A percentile compares a stretch with the other conserved stretches of the same genome.
Conservation (phyloP, 2,797 vertebrate genomes). For the Heterohyrax brucei region DNA sequence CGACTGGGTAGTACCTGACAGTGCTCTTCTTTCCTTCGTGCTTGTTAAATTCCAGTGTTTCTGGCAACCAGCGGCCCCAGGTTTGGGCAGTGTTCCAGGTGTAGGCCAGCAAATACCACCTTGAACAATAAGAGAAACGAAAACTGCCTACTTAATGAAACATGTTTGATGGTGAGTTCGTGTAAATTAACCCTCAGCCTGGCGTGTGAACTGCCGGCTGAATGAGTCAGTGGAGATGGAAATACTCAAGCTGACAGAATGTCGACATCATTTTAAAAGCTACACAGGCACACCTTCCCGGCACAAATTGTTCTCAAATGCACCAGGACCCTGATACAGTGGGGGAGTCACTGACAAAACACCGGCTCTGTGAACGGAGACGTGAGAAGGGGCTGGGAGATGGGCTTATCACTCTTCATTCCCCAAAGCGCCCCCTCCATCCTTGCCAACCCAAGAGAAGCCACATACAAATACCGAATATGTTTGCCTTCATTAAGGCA, state of each 20-base stretch:
- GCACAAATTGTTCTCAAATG: neutral
- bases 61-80: neutral
- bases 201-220: neutral
- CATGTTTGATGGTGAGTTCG: neutral
- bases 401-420: neutral
- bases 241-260: neutral
- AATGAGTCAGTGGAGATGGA: conserved; percentile 21
- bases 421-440: neutral
- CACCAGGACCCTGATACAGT: accelerated
- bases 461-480: conserved; percentile 63
- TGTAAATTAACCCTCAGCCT: neutral
- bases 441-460: neutral
- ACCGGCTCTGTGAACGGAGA: neutral
- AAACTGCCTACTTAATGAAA: neutral
- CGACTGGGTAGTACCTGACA: neutral
- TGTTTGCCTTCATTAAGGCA: conserved; percentile 74
- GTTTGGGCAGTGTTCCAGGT: neutral
- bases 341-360: neutral
- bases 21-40: neutral
- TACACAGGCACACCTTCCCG: neutral
- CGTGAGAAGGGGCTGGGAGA: neutral
- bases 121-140: neutral
- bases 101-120: neutral
- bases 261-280: neutral
- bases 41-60: conserved; percentile 16